Percentiles rank a stretch among this genome's conserved stretches.
These are phyloP conservation scores for Pectinophora gossypiella DNA, from an alignment of 1,140 invertebrate species.

Conservation along the genomic window DNA sequence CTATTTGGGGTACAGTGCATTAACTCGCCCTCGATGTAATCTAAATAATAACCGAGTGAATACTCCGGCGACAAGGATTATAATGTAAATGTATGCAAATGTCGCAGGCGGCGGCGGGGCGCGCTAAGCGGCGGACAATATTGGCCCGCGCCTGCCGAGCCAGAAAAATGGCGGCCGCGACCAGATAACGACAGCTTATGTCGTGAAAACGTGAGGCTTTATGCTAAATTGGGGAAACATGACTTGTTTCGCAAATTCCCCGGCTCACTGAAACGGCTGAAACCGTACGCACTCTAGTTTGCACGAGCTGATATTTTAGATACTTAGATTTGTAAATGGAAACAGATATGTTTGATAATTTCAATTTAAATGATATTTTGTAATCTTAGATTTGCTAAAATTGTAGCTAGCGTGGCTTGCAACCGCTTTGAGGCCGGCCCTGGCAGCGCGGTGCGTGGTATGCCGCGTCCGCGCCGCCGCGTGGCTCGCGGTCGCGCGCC, in stretches of 20 bases:
- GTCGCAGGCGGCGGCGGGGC: constrained; percentile 16
- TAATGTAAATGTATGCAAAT: constrained; percentile 47
- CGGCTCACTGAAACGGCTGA: neutral
- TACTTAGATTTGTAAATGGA: no score
- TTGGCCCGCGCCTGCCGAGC: constrained; percentile 10
- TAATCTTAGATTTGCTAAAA: no score
- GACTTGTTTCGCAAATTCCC: constrained; percentile 47
- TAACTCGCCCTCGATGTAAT: constrained; percentile 4
- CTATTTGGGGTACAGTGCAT: constrained; percentile 8
- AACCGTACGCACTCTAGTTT: neutral
- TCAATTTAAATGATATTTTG: no score
- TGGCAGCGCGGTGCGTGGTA: no score
- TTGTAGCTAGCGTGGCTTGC: no score
- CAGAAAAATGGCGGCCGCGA: constrained; percentile 43
- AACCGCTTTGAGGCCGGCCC: no score
- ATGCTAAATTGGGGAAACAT: constrained; percentile 57
- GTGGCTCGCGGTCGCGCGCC: neutral
- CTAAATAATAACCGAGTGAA: constrained; percentile 8
- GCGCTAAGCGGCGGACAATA: neutral
- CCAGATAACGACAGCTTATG: constrained; percentile 59
- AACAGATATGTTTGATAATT: no score
- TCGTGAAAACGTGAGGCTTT: constrained; percentile 48
- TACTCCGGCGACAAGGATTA: constrained; percentile 37
- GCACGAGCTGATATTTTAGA: no score
- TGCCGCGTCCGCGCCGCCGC: neutral